Percentiles rank a stretch among this genome's conserved stretches.
These are phyloP conservation scores for Calidris pygmaea DNA, from an alignment of 2,113 vertebrate genomes.

Conservation along the genomic window DNA sequence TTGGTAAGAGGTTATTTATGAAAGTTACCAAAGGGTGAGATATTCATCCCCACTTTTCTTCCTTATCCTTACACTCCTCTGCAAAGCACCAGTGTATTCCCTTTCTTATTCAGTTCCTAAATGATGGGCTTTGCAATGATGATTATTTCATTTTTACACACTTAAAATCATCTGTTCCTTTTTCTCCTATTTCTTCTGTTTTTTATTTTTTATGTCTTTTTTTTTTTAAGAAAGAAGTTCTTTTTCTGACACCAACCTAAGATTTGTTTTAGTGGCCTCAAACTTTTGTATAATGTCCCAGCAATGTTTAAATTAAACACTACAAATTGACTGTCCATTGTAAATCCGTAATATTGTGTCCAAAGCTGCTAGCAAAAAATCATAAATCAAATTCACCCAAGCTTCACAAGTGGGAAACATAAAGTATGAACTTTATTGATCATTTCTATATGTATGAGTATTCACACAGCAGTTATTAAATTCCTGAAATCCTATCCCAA, in stretches of 20 bases:
- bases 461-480: background rate
- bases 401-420: background rate
- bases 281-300: background rate
- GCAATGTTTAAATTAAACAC: background rate
- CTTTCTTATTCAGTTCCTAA: background rate
- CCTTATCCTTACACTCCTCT: background rate
- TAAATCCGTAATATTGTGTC: background rate
- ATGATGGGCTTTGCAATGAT: background rate
- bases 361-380: background rate
- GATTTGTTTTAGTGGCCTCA: background rate
- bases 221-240: background rate
- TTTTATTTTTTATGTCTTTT: background rate
- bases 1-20: background rate
- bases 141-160: background rate
- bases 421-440: background rate
- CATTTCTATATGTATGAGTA: background rate
- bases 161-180: background rate
- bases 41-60: background rate
- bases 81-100: rapidly evolving
- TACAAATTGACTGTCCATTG: background rate
- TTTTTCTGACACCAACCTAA: background rate
- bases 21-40: background rate
- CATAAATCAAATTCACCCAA: background rate
- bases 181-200: background rate
- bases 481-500: background rate